A percentile compares a stretch with the other conserved stretches of the same genome.
Conservation (phyloP, 2,888 invertebrate species). For the Chrysodeixis includens region DNA sequence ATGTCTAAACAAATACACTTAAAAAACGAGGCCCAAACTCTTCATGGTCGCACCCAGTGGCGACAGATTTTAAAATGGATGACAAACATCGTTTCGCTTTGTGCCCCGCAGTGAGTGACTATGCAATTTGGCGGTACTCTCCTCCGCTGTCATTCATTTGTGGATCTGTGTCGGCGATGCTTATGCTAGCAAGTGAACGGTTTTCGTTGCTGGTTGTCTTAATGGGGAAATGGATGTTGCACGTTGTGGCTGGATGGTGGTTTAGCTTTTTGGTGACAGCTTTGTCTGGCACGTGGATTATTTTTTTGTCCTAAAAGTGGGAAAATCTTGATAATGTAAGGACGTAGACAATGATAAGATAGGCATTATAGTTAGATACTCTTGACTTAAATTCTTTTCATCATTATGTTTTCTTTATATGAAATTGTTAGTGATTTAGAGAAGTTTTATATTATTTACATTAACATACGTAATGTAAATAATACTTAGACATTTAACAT, state of each 20-base stretch:
- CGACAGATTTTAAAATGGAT: constrained; percentile 86
- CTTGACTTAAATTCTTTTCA: too few relatives aligned
- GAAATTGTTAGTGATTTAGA: too few relatives aligned
- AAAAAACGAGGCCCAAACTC: constrained; percentile 23
- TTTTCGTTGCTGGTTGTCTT: constrained; percentile 17
- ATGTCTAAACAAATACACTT: background rate
- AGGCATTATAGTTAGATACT: too few relatives aligned
- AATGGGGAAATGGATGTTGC: background rate
- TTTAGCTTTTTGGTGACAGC: background rate
- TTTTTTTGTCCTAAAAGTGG: too few relatives aligned
- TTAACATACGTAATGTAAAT: too few relatives aligned
- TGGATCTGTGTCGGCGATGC: constrained; percentile 59
- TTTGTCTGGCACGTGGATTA: too few relatives aligned
- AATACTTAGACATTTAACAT: too few relatives aligned
- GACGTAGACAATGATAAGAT: too few relatives aligned
- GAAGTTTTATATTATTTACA: too few relatives aligned
- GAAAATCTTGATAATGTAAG: too few relatives aligned
- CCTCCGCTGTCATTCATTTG: constrained; percentile 66
- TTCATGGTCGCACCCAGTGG: constrained; percentile 38
- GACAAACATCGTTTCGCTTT: constrained; percentile 83
- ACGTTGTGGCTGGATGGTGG: background rate
- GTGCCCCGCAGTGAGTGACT: constrained; percentile 77
- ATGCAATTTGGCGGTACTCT: constrained; percentile 77
- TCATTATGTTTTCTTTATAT: too few relatives aligned
- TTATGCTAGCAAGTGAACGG: constrained; percentile 29